Base-by-base conservation (phyloP, 2,888 invertebrate species). In the Tholera decimalis region DNA sequence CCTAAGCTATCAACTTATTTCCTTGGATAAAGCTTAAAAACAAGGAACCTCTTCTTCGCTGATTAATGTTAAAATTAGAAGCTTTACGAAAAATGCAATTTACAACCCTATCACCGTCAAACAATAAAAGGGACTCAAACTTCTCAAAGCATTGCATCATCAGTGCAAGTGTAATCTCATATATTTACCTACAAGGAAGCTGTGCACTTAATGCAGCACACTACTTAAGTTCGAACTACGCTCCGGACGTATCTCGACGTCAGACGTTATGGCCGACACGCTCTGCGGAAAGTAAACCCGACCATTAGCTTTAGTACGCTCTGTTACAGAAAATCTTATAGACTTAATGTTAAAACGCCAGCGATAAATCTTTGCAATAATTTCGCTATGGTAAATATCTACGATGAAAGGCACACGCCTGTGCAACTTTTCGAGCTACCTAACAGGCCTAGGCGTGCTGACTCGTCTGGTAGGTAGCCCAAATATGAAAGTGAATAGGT, bases 141-240 rank as follows among this genome's bases (percentile, higher is more conserved):
- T 20, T 53, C 28, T 53, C 33, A 28, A 43, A 41, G 30, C 26
- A 50, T 54, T 43, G 43, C 50, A 44, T 60, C 51, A 59, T 71
- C 53, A 65, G 72, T 41, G 22, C 28, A 35, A 56, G 49, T 41
- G 43, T 58, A 51, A 44, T 70, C 63, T 53, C 24, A 46, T 28
- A 56, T 56, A 44, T 53, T n/a, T n/a, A n/a, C n/a, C n/a, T n/a
- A n/a, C n/a, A 58, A 51, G 60, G 71, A 77, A 67, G 61, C 53
- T 53, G 55, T 63, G 77, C 67, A 79, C 59, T 58, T 76, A 77
- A 79, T 77, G 77, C 80, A 79, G 76, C 66, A 61, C 61, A 35
- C 71, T 67, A 63, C 79, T 74, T 79, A 47, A 64, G 53, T 75
- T 75, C 58, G 61, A 73, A 77, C 69, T 65, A 47, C 53, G 55